phyloP scores from a whole-genome alignment of 2,113 vertebrate species.

The Ptilorrhoa leucosticta region DNA sequence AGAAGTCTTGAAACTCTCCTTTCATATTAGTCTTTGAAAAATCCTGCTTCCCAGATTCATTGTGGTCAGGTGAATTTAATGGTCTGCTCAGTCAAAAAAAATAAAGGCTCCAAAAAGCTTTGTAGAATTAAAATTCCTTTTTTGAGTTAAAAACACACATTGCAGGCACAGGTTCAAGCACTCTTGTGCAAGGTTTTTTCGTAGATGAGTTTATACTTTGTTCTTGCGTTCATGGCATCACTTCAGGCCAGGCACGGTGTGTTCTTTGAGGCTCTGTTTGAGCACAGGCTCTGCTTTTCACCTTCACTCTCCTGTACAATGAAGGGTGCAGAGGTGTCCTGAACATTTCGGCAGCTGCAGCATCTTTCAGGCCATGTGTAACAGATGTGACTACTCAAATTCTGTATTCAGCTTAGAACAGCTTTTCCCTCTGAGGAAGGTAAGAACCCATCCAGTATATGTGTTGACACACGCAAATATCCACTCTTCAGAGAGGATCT shows the following conservation, averaged over 20 bases:
- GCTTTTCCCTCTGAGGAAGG: fast-evolving
- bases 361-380: fast-evolving
- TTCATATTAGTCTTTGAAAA: background rate
- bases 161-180: background rate
- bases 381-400: background rate
- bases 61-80: background rate
- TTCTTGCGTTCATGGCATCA: background rate
- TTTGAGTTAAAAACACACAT: background rate
- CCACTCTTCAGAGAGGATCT: background rate
- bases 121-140: background rate
- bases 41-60: background rate
- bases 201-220: background rate
- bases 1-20: background rate
- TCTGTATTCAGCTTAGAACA: background rate
- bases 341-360: background rate
- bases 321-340: background rate
- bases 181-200: background rate
- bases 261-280: background rate
- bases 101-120: background rate
- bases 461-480: fast-evolving
- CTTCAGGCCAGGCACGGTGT: background rate
- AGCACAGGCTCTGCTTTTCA: background rate
- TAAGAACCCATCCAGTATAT: background rate
- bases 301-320: background rate
- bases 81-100: background rate